Evolutionary conservation across 2,888 invertebrate genomes (phyloP), one percentile per base, ranked within the genome.

Genomic region (Linyphia triangularis): DNA sequence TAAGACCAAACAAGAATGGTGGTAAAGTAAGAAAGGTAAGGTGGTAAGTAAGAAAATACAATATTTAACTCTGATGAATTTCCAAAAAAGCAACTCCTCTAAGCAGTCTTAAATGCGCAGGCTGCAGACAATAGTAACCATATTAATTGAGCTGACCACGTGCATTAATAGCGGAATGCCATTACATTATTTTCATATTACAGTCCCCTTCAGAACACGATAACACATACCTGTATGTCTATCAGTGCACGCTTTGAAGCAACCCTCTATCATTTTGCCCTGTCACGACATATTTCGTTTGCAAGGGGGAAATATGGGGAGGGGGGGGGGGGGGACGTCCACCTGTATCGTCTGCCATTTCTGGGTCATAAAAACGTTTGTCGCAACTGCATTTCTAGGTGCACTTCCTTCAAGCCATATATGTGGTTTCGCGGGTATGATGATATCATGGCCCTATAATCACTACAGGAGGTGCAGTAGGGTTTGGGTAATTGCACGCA

Each of bases 341-440:
- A 28, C 63, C 26, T 63, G 63, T 9, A 63, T 63, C 24, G 26
- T 63, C 63, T 63, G n/a, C 26, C 28, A 63, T 63, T 63, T 51
- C 6, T 51, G 16, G 51, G 51, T 51, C 51, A 51, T 51, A 13
- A 51, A 51, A 51, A 51, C 51, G 51, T 51, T 51, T 51, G 51
- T 51, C 51, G 51, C 51, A 51, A 51, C n/a, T n/a, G n/a, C n/a
- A n/a, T n/a, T n/a, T n/a, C n/a, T 51, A 13, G 51, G n/a, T 13
- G 51, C n/a, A 51, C 51, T 51, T 51, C 51, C 51, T 51, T 33
- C 51, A 5, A 51, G 51, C n/a, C 2, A 51, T 13, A 51, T 51
- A 51, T 51, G 43, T 51, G 51, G 51, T 16, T 51, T 51, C 51
- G 16, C 4, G n/a, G 16, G 51, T 51, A 13, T 51, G 51, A 51